Evolutionary conservation across 2,797 vertebrate genomes (phyloP).

Genomic region (Xenopus petersii): DNA sequence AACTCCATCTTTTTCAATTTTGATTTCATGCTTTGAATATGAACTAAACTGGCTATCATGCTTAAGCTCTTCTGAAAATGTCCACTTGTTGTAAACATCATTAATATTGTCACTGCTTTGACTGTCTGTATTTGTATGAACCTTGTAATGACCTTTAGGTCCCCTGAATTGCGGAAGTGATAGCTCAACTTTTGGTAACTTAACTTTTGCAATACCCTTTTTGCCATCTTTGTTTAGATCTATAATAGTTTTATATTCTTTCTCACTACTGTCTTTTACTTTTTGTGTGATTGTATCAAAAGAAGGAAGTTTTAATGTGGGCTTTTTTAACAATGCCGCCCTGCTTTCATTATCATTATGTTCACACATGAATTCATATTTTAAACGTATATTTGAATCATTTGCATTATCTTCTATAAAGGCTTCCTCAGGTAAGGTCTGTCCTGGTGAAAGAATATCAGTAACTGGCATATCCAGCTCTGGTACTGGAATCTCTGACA

Average conservation of each 20-base stretch:
- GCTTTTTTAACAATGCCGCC: constrained; percentile 55
- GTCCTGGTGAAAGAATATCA: too few species aligned
- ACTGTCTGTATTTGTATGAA: constrained; percentile 4
- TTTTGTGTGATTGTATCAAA: constrained; percentile 60
- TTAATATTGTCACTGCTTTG: background rate
- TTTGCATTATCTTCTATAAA: too few species aligned
- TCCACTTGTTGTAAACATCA: background rate
- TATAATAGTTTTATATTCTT: background rate
- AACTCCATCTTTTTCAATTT: too few species aligned
- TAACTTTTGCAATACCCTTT: constrained; percentile 55
- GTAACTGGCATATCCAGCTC: too few species aligned
- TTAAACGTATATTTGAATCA: too few species aligned
- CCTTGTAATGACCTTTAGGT: constrained; percentile 19
- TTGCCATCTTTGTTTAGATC: constrained; percentile 1
- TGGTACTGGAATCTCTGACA: too few species aligned
- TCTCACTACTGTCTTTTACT: constrained; percentile 24
- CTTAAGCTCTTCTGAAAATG: background rate
- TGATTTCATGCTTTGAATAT: too few species aligned
- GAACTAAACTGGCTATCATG: background rate
- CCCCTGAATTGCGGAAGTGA: constrained; percentile 30
- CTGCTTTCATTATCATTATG: constrained; percentile 34
- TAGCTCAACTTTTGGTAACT: constrained; percentile 53
- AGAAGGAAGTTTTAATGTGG: constrained; percentile 61
- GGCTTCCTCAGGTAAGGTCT: too few species aligned
- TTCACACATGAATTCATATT: too few species aligned